These are phyloP conservation scores for Callithrix jacchus DNA, from an alignment of 2,113 vertebrate genomes.

Conservation along the genomic window DNA sequence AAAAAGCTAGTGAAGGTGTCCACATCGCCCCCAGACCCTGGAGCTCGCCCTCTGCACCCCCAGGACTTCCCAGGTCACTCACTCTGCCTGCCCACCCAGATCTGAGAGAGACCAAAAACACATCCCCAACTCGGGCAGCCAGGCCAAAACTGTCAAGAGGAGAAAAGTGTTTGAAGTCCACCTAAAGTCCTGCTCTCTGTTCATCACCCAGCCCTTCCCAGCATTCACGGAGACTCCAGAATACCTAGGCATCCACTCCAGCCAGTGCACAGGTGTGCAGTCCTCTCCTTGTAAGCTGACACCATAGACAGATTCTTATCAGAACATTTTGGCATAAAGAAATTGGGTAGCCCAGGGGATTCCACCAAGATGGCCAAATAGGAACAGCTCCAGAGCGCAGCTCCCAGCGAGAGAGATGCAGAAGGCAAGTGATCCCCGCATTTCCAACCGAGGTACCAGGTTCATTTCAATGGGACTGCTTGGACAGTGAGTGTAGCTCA, in stretches of 20 bases:
- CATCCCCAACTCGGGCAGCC: conserved; percentile 34
- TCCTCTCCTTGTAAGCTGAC: neutral
- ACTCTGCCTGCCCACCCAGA: neutral
- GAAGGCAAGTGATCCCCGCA: no score
- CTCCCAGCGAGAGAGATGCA: no score
- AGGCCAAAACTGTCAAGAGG: conserved; percentile 77
- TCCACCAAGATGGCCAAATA: no score
- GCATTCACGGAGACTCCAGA: neutral
- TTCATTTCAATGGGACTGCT: no score
- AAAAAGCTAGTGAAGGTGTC: neutral
- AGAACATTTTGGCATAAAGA: no score
- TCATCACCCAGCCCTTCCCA: neutral
- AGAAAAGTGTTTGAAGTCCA: conserved; percentile 17
- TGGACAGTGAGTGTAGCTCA: no score
- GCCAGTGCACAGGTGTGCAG: no score
- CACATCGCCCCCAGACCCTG: neutral
- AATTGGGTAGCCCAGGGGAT: no score
- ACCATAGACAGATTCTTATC: neutral
- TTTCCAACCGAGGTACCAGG: no score
- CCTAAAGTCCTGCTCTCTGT: fast-evolving
- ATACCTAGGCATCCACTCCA: neutral
- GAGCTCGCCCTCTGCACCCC: neutral
- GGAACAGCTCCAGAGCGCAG: no score
- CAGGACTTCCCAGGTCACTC: neutral
- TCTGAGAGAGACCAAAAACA: conserved; percentile 26